Conservation (phyloP, 2,797 vertebrate genomes). For the Petrocephalus sullivani region DNA sequence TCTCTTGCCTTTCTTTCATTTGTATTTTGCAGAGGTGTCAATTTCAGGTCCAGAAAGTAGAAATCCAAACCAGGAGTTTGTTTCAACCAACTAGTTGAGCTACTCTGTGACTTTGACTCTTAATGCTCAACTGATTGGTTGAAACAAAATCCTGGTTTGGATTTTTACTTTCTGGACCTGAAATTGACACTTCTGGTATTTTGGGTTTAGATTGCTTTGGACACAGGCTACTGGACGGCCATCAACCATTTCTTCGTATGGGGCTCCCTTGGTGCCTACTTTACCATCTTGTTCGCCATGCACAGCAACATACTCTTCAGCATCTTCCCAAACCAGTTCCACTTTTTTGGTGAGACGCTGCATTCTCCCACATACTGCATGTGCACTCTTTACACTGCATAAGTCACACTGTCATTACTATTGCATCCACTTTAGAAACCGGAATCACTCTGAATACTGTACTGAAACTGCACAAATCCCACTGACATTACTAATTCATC, state of each 20-base stretch:
- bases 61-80: too few species aligned
- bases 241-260: slow-evolving; percentile 94
- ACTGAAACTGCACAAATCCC: neutral
- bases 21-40: slow-evolving; percentile 14
- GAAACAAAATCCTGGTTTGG: too few species aligned
- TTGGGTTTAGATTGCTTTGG: slow-evolving; percentile 73
- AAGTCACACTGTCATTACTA: neutral
- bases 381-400: neutral
- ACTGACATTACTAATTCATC: neutral
- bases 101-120: too few species aligned
- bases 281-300: slow-evolving; percentile 83
- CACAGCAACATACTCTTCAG: slow-evolving; percentile 83
- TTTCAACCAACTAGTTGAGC: too few species aligned
- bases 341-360: slow-evolving; percentile 78
- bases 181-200: too few species aligned
- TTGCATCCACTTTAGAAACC: neutral
- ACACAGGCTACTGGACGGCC: slow-evolving; percentile 89
- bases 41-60: too few species aligned
- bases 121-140: too few species aligned
- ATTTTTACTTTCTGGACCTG: too few species aligned
- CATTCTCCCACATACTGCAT: neutral
- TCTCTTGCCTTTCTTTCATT: neutral
- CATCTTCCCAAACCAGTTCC: slow-evolving; percentile 88
- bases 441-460: neutral
- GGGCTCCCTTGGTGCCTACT: slow-evolving; percentile 83